These are phyloP conservation scores for Pristiophorus japonicus DNA, from an alignment of 2,113 vertebrate species.

Conservation along the genomic window DNA sequence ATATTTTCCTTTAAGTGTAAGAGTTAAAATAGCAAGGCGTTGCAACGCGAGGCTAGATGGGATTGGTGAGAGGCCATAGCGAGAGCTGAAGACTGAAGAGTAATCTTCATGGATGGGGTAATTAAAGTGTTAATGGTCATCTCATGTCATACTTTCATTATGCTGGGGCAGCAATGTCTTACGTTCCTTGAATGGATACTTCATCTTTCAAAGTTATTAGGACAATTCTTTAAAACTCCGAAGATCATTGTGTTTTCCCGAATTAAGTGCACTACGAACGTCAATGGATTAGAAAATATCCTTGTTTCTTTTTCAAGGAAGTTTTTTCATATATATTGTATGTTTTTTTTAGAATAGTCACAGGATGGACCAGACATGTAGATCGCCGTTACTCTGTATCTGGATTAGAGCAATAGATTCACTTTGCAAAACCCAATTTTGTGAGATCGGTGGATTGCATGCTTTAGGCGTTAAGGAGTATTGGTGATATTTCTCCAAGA, in stretches of 20 bases:
- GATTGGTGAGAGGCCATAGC: neutral
- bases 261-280: neutral
- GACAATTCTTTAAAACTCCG: neutral
- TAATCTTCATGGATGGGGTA: neutral
- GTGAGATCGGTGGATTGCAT: neutral
- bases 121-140: neutral
- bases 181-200: too few species aligned
- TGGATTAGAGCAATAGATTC: neutral
- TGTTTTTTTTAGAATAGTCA: neutral
- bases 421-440: neutral
- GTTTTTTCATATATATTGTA: neutral
- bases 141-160: neutral
- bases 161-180: neutral
- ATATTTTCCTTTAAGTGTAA: neutral
- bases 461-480: neutral
- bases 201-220: neutral
- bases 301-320: neutral
- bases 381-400: too few species aligned
- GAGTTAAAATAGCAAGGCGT: neutral
- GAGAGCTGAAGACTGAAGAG: neutral
- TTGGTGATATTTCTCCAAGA: neutral
- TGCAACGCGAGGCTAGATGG: neutral
- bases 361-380: neutral
- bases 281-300: neutral
- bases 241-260: neutral